Percentiles rank a stretch among this genome's conserved stretches.
Evolutionary conservation across 1,140 invertebrate species (phyloP).

Genomic region (Eriosoma lanigerum): DNA sequence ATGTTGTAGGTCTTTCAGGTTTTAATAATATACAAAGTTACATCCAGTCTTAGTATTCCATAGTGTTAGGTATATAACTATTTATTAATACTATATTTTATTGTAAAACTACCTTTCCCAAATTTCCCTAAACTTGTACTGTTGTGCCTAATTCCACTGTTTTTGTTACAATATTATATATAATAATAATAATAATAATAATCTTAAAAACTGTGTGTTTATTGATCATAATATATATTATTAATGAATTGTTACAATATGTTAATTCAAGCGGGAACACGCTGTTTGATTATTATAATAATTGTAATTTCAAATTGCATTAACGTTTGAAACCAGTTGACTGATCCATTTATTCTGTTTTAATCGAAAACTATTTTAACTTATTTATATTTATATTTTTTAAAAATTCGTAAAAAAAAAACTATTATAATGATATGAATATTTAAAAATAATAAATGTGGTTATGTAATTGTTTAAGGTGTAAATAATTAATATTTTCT

Average conservation of each 20-base stretch:
- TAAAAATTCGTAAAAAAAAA: constrained; percentile 38
- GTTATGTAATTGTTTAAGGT: constrained; percentile 50
- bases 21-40: constrained; percentile 12
- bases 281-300: constrained; percentile 41
- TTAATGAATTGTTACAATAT: constrained; percentile 46
- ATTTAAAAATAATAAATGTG: constrained; percentile 40
- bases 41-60: constrained; percentile 22
- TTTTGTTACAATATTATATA: constrained; percentile 36
- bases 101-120: not conserved
- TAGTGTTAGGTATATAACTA: constrained; percentile 1
- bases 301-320: constrained; percentile 49
- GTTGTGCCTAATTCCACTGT: constrained; percentile 50
- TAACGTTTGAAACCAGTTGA: constrained; percentile 50
- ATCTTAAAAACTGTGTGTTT: constrained; percentile 31
- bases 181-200: constrained; percentile 15
- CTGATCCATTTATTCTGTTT: constrained; percentile 52
- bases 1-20: not conserved
- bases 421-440: constrained; percentile 48
- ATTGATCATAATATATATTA: constrained; percentile 41
- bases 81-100: not conserved
- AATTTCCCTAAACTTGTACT: constrained; percentile 1
- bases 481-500: constrained; percentile 49
- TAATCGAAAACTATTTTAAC: constrained; percentile 50
- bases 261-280: constrained; percentile 38
- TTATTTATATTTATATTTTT: constrained; percentile 52